These are phyloP conservation scores for Phyllopteryx taeniolatus DNA, from an alignment of 2,113 vertebrate species.

Conservation along the genomic window DNA sequence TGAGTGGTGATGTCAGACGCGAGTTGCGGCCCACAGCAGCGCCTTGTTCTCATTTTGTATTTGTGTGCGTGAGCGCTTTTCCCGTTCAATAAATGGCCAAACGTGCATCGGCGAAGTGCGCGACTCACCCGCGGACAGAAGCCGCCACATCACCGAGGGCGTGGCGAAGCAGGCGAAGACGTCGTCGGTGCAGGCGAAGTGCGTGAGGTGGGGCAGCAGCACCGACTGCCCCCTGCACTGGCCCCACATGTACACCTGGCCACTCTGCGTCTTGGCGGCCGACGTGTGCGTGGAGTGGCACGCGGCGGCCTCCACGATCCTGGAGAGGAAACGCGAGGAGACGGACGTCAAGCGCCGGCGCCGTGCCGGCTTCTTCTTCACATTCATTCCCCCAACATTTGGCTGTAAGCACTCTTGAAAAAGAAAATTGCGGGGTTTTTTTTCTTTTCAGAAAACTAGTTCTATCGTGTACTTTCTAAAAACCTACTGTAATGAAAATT, in stretches of 20 bases:
- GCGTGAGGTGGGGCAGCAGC: slow-evolving; percentile 79
- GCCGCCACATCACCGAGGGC: slow-evolving; percentile 84
- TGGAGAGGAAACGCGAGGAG: slow-evolving; percentile 32
- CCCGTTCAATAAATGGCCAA: too few relatives aligned
- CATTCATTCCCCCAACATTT: neutral
- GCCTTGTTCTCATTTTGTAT: too few relatives aligned
- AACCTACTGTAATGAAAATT: too few relatives aligned
- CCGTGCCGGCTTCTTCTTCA: neutral
- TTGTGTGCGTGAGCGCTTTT: too few relatives aligned
- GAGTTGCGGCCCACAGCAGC: too few relatives aligned
- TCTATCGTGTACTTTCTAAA: too few relatives aligned
- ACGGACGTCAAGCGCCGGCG: too few relatives aligned
- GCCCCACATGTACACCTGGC: slow-evolving; percentile 82
- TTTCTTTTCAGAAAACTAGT: too few relatives aligned
- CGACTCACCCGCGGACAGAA: slow-evolving; percentile 80
- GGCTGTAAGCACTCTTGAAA: neutral
- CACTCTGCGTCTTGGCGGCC: slow-evolving; percentile 79
- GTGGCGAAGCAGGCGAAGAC: slow-evolving; percentile 88
- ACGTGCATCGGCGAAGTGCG: too few relatives aligned
- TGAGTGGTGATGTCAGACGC: too few relatives aligned
- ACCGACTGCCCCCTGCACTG: slow-evolving; percentile 85
- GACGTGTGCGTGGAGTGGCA: slow-evolving; percentile 82
- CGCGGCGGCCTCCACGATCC: slow-evolving; percentile 85
- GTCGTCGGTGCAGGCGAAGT: slow-evolving; percentile 84
- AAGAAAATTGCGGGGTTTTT: too few relatives aligned